Percentiles rank a stretch among this genome's conserved stretches.
phyloP scores from a whole-genome alignment of 2,797 vertebrate species.

The Cynodonichthys magdalenae region DNA sequence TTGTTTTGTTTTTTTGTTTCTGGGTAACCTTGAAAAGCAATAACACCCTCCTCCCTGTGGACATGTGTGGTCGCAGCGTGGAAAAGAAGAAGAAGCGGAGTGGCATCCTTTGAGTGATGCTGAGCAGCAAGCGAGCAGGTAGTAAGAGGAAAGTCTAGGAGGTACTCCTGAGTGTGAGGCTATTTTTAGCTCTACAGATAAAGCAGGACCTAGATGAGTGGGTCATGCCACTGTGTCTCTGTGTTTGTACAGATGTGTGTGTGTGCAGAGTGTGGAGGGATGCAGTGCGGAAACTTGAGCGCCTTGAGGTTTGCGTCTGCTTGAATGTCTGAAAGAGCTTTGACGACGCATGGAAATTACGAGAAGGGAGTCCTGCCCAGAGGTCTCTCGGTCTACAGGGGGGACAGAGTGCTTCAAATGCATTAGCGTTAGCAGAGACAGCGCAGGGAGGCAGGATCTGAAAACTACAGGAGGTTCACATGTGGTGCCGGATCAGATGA shows the following conservation, averaged over 20 bases:
- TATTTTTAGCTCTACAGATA: conserved; percentile 74
- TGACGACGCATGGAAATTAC: conserved; percentile 13
- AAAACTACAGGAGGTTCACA: conserved; percentile 51
- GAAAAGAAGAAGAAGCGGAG: conserved; percentile 2
- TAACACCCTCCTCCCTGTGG: conserved; percentile 28
- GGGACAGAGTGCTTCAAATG: conserved; percentile 34
- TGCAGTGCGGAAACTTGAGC: conserved; percentile 23
- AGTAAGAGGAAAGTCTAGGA: conserved; percentile 49
- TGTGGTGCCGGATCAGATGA: conserved; percentile 46
- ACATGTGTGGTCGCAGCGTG: conserved; percentile 16
- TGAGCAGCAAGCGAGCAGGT: conserved; percentile 50
- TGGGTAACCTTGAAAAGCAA: conserved; percentile 68
- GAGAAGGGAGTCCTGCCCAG: conserved; percentile 37
- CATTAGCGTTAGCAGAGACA: conserved; percentile 27
- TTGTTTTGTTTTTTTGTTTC: conserved; percentile 20
- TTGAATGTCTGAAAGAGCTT: conserved; percentile 5
- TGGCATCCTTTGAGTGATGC: conserved; percentile 57
- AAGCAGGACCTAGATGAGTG: conserved; percentile 57
- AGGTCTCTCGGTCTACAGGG: conserved; percentile 39
- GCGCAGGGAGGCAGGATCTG: conserved; percentile 31
- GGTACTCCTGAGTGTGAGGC: conserved; percentile 64
- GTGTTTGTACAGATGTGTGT: conserved; percentile 28
- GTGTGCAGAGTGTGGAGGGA: conserved; percentile 16
- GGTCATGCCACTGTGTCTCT: conserved; percentile 46
- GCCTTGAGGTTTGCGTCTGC: conserved; percentile 23